A percentile compares a stretch with the other conserved stretches of the same genome.
Evolutionary conservation across 2,797 vertebrate species (phyloP).

Genomic region (Triplophysa bombifrons): DNA sequence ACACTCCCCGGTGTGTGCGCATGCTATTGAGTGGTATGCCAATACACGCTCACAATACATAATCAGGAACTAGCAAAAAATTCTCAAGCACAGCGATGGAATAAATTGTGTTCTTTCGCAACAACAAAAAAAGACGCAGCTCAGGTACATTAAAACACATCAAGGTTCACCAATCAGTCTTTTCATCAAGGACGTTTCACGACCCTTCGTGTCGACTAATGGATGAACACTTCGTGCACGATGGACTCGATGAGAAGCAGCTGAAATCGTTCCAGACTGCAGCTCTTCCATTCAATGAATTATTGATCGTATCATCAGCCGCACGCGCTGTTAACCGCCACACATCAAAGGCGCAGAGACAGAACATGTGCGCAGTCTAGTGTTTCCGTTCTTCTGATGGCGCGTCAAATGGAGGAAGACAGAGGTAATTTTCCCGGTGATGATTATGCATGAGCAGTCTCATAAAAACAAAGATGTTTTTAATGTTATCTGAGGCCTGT

Average conservation of each 20-base stretch:
- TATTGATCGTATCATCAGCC: conserved; percentile 56
- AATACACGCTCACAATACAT: conserved; percentile 34
- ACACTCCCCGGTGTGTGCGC: conserved; percentile 35
- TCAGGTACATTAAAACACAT: not conserved
- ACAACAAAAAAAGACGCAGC: not conserved
- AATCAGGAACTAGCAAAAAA: not conserved
- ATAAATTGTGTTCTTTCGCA: conserved; percentile 3
- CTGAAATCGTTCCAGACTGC: conserved; percentile 43
- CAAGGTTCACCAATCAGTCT: not conserved
- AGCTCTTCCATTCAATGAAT: conserved; percentile 52
- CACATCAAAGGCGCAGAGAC: conserved; percentile 54
- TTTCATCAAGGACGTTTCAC: not conserved
- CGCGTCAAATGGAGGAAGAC: conserved; percentile 55
- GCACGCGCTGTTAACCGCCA: conserved; percentile 34
- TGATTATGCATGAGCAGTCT: conserved; percentile 55
- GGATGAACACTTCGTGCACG: conserved; percentile 5
- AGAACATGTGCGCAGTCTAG: conserved; percentile 7
- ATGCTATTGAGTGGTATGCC: conserved; percentile 28
- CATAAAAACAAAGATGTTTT: conserved; percentile 50
- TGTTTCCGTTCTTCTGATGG: conserved; percentile 45
- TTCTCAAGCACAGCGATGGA: not conserved
- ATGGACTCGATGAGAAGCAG: not conserved
- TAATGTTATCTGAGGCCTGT: conserved; percentile 18
- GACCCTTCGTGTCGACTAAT: conserved; percentile 1
- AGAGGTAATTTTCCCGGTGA: conserved; percentile 48